Conservation (phyloP, 2,797 vertebrate species). For the Podarcis siculus region DNA sequence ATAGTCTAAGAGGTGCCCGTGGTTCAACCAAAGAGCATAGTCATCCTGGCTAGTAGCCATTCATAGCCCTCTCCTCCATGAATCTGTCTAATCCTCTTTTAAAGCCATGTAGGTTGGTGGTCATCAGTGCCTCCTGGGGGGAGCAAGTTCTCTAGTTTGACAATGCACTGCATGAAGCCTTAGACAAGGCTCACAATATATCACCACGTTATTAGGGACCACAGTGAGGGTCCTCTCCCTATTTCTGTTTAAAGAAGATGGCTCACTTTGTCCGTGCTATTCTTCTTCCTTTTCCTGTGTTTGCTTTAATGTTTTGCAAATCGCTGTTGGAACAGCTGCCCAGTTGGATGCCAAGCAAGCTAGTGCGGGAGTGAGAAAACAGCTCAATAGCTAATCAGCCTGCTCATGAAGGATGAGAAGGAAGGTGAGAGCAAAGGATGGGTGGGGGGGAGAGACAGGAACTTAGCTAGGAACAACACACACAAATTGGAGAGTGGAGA, state of each 20-base stretch:
- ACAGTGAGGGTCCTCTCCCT: neutral
- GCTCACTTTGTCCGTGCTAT: neutral
- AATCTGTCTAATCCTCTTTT: too few species aligned
- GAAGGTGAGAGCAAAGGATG: conserved; percentile 17
- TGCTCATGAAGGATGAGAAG: conserved; percentile 60
- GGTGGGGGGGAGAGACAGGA: neutral
- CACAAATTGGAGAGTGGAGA: conserved; percentile 39
- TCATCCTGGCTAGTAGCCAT: too few species aligned
- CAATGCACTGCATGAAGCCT: too few species aligned
- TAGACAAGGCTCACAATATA: neutral
- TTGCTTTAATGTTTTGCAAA: conserved; percentile 69
- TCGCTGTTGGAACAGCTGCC: conserved; percentile 57
- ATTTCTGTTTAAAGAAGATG: neutral
- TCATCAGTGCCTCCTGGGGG: too few species aligned
- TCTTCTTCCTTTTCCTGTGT: conserved; percentile 37
- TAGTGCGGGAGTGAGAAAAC: conserved; percentile 47
- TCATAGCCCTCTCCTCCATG: too few species aligned
- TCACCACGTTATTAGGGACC: too few species aligned
- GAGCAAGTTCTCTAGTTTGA: too few species aligned
- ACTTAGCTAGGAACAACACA: conserved; percentile 29
- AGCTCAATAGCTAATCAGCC: conserved; percentile 59
- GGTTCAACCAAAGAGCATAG: too few species aligned
- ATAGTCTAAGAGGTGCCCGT: too few species aligned
- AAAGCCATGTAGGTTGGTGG: too few species aligned
- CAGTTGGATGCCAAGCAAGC: conserved; percentile 59